Conservation (phyloP, 2,113 vertebrate species). For the Zosterops pallidus region DNA sequence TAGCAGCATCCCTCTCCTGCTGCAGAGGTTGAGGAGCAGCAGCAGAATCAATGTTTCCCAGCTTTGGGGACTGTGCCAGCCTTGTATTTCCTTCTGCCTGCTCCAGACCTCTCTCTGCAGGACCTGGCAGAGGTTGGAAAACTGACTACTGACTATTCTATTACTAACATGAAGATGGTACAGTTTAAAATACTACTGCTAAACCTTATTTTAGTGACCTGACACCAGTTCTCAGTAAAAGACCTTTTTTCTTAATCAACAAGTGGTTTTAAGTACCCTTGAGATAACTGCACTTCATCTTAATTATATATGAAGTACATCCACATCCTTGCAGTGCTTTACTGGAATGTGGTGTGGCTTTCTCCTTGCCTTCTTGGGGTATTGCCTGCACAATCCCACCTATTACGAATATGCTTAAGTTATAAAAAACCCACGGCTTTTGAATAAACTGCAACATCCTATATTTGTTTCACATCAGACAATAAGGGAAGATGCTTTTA, state of each 20-base stretch:
- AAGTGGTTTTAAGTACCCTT: conserved; percentile 49
- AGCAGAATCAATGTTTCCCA: not conserved
- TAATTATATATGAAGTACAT: conserved; percentile 42
- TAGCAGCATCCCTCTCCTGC: not conserved
- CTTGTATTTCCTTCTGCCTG: not conserved
- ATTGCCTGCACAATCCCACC: not conserved
- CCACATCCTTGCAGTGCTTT: not conserved
- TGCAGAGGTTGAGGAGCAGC: not conserved
- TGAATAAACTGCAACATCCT: conserved; percentile 45
- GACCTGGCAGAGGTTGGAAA: not conserved
- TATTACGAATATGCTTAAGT: not conserved
- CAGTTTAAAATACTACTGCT: conserved; percentile 2
- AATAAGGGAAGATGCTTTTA: conserved; percentile 62
- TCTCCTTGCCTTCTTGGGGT: not conserved
- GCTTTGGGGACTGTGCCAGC: not conserved
- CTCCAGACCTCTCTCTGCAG: not conserved
- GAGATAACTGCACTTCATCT: conserved; percentile 38
- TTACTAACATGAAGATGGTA: not conserved
- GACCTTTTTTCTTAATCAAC: not conserved
- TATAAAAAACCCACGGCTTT: not conserved
- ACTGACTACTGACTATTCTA: not conserved
- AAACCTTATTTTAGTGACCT: conserved; percentile 31
- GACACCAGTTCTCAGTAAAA: not conserved
- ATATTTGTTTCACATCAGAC: conserved; percentile 52
- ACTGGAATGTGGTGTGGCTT: not conserved